Conservation (phyloP, 2,797 vertebrate species). For the Pitangus sulphuratus region DNA sequence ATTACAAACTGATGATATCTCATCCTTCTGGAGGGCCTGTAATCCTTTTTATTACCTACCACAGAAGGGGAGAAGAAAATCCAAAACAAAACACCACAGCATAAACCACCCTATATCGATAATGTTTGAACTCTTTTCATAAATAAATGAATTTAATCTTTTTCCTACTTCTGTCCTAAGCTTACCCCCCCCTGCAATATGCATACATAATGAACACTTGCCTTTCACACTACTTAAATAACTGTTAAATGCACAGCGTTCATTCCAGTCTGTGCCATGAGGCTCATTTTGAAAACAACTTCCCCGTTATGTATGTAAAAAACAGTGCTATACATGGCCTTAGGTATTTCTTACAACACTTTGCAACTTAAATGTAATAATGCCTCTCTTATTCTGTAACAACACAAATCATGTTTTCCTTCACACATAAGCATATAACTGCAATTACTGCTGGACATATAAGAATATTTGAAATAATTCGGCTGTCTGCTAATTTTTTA, state of each 20-base stretch:
- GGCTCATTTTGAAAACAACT: constrained; percentile 2
- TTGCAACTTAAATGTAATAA: neutral
- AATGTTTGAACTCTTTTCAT: constrained; percentile 76
- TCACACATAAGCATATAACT: neutral
- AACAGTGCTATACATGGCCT: neutral
- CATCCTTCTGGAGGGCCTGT: constrained; percentile 90
- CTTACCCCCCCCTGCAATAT: neutral
- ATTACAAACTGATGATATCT: constrained; percentile 99
- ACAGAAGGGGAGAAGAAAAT: constrained; percentile 84
- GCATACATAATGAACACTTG: constrained; percentile 40
- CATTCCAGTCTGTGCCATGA: neutral
- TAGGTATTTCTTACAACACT: neutral
- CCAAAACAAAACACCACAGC: constrained; percentile 68
- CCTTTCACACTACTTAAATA: constrained; percentile 55
- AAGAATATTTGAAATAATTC: neutral
- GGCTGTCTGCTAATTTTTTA: neutral
- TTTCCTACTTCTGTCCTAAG: constrained; percentile 61
- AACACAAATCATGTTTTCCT: neutral
- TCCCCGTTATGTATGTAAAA: neutral
- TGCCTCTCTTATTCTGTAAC: neutral
- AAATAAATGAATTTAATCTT: constrained; percentile 75
- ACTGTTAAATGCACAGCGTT: constrained; percentile 46
- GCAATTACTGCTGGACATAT: neutral
- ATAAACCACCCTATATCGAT: constrained; percentile 81
- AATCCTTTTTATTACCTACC: constrained; percentile 92